These are phyloP conservation scores for Caiman crocodilus DNA, from an alignment of 2,797 vertebrate species.

Conservation along the genomic window DNA sequence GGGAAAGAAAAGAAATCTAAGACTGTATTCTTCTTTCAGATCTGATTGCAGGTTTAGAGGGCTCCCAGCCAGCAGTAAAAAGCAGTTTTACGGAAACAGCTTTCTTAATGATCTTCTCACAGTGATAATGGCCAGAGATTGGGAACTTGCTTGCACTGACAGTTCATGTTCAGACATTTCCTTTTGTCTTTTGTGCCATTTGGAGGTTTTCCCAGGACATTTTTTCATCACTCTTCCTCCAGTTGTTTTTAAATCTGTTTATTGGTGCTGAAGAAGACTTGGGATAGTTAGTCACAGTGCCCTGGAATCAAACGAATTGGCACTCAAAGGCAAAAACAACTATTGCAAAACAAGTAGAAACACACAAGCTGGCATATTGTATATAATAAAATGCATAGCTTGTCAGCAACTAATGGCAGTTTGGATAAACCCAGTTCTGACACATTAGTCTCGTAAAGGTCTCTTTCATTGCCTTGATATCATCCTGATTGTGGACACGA, in stretches of 20 bases:
- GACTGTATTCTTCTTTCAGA: no score
- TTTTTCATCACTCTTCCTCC: slow-evolving; percentile 60
- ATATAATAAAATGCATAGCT: neutral
- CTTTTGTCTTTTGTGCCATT: slow-evolving; percentile 45
- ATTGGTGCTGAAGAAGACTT: slow-evolving; percentile 61
- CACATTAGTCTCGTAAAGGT: neutral
- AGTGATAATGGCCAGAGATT: slow-evolving; percentile 22
- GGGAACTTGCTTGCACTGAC: slow-evolving; percentile 48
- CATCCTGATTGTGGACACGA: accelerated
- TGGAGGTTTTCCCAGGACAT: slow-evolving; percentile 74
- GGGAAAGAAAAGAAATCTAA: no score
- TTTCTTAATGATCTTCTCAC: slow-evolving; percentile 28
- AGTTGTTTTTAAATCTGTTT: slow-evolving; percentile 69
- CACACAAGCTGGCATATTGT: neutral
- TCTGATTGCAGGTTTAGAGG: neutral
- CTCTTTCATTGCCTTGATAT: neutral
- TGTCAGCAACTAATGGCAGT: slow-evolving; percentile 10
- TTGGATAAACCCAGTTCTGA: neutral
- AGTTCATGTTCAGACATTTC: slow-evolving; percentile 57
- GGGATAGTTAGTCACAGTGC: slow-evolving; percentile 64
- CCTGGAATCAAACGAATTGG: slow-evolving; percentile 65
- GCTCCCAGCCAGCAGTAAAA: slow-evolving; percentile 28
- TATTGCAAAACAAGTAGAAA: slow-evolving; percentile 27
- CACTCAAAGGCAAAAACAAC: slow-evolving; percentile 54
- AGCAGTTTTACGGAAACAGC: neutral